A percentile compares a stretch with the other conserved stretches of the same genome.
Evolutionary conservation across 1,140 invertebrate genomes (phyloP).

Genomic region (Hylaeus anthracinus): DNA sequence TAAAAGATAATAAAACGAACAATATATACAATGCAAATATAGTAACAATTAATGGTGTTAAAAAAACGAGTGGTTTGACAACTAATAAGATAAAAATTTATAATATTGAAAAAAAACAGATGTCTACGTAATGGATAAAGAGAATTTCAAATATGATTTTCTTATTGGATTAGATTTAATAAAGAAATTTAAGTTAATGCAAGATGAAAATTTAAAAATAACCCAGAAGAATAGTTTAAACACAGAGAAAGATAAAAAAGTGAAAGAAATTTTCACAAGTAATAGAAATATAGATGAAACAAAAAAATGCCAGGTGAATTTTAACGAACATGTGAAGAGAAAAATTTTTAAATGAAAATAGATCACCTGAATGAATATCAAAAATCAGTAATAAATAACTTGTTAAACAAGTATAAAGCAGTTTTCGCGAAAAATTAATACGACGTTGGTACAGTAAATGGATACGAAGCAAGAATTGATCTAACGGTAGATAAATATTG

Average conservation of each 20-base stretch:
- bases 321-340: conserved; percentile 1
- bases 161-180: conserved; percentile 32
- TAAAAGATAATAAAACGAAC: background rate
- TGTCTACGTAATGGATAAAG: background rate
- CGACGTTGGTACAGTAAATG: conserved; percentile 8
- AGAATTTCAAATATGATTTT: conserved; percentile 10
- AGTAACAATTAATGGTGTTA: conserved; percentile 37
- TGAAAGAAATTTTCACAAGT: background rate
- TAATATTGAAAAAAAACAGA: conserved; percentile 21
- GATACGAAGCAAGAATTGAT: conserved; percentile 30
- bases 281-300: background rate
- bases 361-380: conserved; percentile 13
- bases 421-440: conserved; percentile 40
- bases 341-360: conserved; percentile 3
- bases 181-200: conserved; percentile 24
- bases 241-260: conserved; percentile 1
- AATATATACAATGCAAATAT: conserved; percentile 13
- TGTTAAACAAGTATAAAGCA: conserved; percentile 32
- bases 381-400: conserved; percentile 13
- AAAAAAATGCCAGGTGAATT: conserved; percentile 1
- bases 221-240: background rate
- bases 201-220: conserved; percentile 36
- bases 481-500: conserved; percentile 33
- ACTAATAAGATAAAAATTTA: conserved; percentile 36
- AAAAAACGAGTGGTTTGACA: conserved; percentile 24